A percentile compares a stretch with the other conserved stretches of the same genome.
These are phyloP conservation scores for Drosophila percnosoma DNA, from an alignment of 2,888 invertebrate species.

Conservation along the genomic window DNA sequence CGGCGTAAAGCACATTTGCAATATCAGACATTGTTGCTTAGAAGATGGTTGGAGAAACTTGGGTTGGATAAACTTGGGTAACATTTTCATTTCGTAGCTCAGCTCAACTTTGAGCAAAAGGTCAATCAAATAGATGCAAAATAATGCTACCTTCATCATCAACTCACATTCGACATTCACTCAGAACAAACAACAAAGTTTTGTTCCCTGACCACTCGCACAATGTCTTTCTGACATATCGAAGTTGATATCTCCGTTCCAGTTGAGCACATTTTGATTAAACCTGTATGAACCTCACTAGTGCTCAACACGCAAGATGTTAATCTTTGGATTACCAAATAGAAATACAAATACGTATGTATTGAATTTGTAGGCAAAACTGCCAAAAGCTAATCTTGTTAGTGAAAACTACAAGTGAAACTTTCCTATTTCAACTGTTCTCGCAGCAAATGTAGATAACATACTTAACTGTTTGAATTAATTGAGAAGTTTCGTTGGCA, in stretches of 20 bases:
- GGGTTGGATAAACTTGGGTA: slow-evolving; percentile 10
- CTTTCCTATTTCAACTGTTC: background rate
- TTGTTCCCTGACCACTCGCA: slow-evolving; percentile 31
- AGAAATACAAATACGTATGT: background rate
- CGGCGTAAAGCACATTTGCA: slow-evolving; percentile 9
- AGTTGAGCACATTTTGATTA: slow-evolving; percentile 13
- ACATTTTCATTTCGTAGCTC: slow-evolving; percentile 37
- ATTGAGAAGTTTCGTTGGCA: background rate
- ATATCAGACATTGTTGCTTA: slow-evolving; percentile 32
- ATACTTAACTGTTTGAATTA: background rate
- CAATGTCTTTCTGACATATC: slow-evolving; percentile 15
- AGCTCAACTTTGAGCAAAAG: slow-evolving; percentile 30
- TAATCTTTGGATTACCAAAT: background rate
- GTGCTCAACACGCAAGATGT: slow-evolving; percentile 5
- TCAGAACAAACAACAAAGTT: slow-evolving; percentile 24
- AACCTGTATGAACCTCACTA: background rate
- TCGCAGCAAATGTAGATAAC: background rate
- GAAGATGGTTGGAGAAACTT: background rate
- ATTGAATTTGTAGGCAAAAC: background rate
- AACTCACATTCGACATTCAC: slow-evolving; percentile 21
- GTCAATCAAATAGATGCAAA: slow-evolving; percentile 52
- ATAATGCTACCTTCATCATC: slow-evolving; percentile 47
- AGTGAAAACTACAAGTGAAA: background rate
- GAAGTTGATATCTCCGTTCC: slow-evolving; percentile 4
- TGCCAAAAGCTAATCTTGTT: background rate